Conservation (phyloP, 2,888 invertebrate genomes). For the Eutolmus rufibarbis region DNA sequence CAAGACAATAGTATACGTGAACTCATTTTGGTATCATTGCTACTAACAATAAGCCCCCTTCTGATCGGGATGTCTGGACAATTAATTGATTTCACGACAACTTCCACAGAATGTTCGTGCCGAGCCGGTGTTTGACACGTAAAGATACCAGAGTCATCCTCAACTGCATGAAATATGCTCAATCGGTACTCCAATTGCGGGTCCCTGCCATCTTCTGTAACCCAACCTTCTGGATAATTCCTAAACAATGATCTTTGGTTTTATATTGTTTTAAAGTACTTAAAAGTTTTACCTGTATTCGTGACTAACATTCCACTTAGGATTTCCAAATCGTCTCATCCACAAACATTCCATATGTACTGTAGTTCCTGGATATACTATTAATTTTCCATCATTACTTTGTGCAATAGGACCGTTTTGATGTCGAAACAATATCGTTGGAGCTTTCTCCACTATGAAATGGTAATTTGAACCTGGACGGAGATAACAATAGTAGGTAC, state of each 20-base stretch:
- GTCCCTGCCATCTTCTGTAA: conserved; percentile 80
- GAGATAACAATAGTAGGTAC: conserved; percentile 53
- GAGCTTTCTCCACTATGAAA: conserved; percentile 79
- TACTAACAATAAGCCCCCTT: conserved; percentile 76
- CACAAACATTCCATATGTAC: conserved; percentile 89
- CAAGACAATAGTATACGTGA: conserved; percentile 78
- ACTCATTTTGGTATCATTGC: conserved; percentile 76
- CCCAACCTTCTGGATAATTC: conserved; percentile 82
- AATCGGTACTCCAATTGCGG: conserved; percentile 80
- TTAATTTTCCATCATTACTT: conserved; percentile 83
- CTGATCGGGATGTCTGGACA: conserved; percentile 78
- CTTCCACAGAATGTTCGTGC: conserved; percentile 80
- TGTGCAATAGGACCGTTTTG: conserved; percentile 85
- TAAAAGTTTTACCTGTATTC: conserved; percentile 63
- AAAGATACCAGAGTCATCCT: conserved; percentile 84
- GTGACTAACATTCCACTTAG: conserved; percentile 82
- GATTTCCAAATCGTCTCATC: conserved; percentile 85
- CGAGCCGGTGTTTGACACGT: conserved; percentile 86
- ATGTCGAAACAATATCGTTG: conserved; percentile 83
- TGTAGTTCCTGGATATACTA: conserved; percentile 85
- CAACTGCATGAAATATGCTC: conserved; percentile 80
- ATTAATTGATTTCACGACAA: conserved; percentile 81
- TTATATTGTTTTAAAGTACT: neutral
- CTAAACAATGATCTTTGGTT: conserved; percentile 56
- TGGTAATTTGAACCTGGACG: neutral